phyloP scores from a whole-genome alignment of 2,888 invertebrate species.

The Pomacea canaliculata region DNA sequence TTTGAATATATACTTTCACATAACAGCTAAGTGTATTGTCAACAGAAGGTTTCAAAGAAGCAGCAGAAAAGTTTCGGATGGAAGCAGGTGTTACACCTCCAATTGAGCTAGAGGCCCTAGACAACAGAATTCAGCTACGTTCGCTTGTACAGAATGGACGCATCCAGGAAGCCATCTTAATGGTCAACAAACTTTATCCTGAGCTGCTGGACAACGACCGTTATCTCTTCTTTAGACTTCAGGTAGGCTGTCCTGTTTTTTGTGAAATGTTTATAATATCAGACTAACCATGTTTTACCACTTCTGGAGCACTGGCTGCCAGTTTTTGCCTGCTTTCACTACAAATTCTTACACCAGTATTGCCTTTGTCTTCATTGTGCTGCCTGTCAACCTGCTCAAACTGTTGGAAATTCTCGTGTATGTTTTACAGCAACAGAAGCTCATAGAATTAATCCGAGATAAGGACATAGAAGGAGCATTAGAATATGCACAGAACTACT shows the following conservation, averaged over 20 bases:
- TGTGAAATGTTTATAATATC: not conserved
- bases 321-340: too few species aligned
- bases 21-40: too few species aligned
- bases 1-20: too few species aligned
- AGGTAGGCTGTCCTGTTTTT: conserved; percentile 72
- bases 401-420: not conserved
- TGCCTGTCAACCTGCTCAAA: too few species aligned
- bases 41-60: conserved; percentile 80
- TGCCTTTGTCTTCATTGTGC: too few species aligned
- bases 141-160: conserved; percentile 93
- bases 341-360: not conserved
- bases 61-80: conserved; percentile 94
- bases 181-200: conserved; percentile 94
- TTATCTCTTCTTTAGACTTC: conserved; percentile 94
- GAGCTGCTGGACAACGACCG: conserved; percentile 94
- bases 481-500: conserved; percentile 88
- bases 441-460: conserved; percentile 87
- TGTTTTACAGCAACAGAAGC: conserved; percentile 82
- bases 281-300: not conserved
- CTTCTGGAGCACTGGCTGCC: not conserved
- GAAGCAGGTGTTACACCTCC: conserved; percentile 89
- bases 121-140: conserved; percentile 81
- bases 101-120: conserved; percentile 85
- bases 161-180: conserved; percentile 91
- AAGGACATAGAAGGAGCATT: conserved; percentile 89